Conservation (phyloP, 2,113 vertebrate genomes). For the Elachura formosa region DNA sequence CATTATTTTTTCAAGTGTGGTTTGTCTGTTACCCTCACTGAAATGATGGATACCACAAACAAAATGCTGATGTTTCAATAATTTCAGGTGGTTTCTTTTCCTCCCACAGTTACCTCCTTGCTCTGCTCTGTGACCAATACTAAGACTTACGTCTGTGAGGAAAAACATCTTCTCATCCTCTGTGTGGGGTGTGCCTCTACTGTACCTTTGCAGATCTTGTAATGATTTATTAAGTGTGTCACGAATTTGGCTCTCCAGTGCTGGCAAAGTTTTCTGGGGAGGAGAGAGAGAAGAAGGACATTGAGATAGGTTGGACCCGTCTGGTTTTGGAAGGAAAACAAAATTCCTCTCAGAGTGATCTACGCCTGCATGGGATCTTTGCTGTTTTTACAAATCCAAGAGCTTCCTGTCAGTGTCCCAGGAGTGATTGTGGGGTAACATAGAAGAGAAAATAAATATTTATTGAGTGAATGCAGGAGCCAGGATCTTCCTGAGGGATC, state of each 20-base stretch:
- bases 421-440: accelerated
- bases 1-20: not conserved
- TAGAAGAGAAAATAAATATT: not conserved
- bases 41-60: not conserved
- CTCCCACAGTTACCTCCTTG: not conserved
- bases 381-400: not conserved
- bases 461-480: not conserved
- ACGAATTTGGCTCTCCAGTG: constrained; percentile 52
- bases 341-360: not conserved
- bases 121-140: not conserved
- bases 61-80: accelerated
- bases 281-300: not conserved
- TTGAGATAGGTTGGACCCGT: not conserved
- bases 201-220: constrained; percentile 35
- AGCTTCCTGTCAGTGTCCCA: not conserved
- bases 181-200: not conserved
- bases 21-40: not conserved
- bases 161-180: constrained; percentile 32
- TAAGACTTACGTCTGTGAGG: constrained; percentile 63
- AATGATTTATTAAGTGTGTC: not conserved
- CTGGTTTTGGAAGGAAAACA: not conserved
- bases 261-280: constrained; percentile 66
- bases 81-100: not conserved
- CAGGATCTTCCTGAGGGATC: not conserved
- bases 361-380: not conserved